Evolutionary conservation across 2,888 invertebrate genomes (phyloP).

Genomic region (Hermodice carunculata): DNA sequence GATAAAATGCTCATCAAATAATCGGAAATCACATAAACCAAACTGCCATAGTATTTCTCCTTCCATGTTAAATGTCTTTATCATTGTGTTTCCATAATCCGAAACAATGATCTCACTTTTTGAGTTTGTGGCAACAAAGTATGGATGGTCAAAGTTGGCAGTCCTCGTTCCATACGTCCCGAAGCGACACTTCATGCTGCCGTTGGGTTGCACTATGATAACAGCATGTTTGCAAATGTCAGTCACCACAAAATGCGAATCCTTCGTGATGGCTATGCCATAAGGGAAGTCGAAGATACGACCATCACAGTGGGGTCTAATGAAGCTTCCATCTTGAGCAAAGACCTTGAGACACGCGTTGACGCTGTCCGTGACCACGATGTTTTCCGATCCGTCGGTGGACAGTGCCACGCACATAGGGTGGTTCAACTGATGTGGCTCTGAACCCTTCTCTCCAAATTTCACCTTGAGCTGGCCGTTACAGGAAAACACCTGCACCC

Average conservation of each 20-base stretch:
- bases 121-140: conserved; percentile 58
- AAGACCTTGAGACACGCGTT: conserved; percentile 63
- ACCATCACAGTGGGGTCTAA: conserved; percentile 47
- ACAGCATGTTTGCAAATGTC: conserved; percentile 63
- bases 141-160: conserved; percentile 61
- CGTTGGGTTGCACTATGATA: conserved; percentile 52
- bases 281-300: conserved; percentile 58
- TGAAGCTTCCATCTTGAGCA: conserved; percentile 49
- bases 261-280: conserved; percentile 54
- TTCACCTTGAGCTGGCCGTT: conserved; percentile 58
- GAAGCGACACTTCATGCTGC: conserved; percentile 51
- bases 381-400: conserved; percentile 50
- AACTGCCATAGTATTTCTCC: conserved; percentile 56
- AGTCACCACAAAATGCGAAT: conserved; percentile 53
- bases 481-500: conserved; percentile 59
- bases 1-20: conserved; percentile 51
- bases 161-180: conserved; percentile 58
- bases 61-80: conserved; percentile 63
- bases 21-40: conserved; percentile 52
- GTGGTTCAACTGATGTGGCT: conserved; percentile 54
- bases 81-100: conserved; percentile 61
- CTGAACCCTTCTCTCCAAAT: conserved; percentile 56
- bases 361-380: conserved; percentile 63
- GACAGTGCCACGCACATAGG: conserved; percentile 61
- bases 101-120: conserved; percentile 61